Evolutionary conservation across 1,140 invertebrate genomes (phyloP), one percentile per base, ranked within the genome.

Genomic region (Pantala flavescens): DNA sequence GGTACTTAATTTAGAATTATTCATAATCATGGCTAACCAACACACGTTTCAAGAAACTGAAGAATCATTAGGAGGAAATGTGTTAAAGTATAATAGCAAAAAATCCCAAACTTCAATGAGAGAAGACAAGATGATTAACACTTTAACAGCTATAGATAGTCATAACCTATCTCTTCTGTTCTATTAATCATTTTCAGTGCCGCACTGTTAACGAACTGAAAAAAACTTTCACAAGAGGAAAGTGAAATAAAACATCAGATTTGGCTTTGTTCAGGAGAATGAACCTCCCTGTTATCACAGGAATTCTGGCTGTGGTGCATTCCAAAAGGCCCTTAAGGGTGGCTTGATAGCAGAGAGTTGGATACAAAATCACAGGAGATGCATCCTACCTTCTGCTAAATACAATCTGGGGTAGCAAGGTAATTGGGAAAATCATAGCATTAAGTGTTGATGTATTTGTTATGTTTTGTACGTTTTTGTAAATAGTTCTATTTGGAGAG

Each of bases 401-500:
- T 63, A 63, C 3, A 63, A 63, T 63, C 49, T 63, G 49, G 49
- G 49, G 49, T 63, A 63, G 49, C 49, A 63, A 63, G 49, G 49
- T 63, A 63, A 63, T 63, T 21, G 49, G 49, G 49, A 63, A 63
- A 36, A 63, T 63, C n/a, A 63, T 63, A 63, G 49, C n/a, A 63
- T 7, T 63, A 63, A 63, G 12, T 63, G 49, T 63, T 63, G 49
- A 63, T 63, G 49, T 63, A 63, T 63, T 63, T 63, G 49, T 63
- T 63, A 63, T 63, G 49, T 63, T 63, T 63, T 63, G 49, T 63
- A 63, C 2, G 49, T 63, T 63, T 36, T 63, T 63, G 49, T 63
- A 63, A 16, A 63, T 63, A 63, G 14, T 63, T 7, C 16, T 63
- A 7, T 63, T 7, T 63, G 49, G 49, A 63, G 49, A 19, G 16